Conservation (phyloP, 2,797 vertebrate species). For the Lycodopsis pacificus region DNA sequence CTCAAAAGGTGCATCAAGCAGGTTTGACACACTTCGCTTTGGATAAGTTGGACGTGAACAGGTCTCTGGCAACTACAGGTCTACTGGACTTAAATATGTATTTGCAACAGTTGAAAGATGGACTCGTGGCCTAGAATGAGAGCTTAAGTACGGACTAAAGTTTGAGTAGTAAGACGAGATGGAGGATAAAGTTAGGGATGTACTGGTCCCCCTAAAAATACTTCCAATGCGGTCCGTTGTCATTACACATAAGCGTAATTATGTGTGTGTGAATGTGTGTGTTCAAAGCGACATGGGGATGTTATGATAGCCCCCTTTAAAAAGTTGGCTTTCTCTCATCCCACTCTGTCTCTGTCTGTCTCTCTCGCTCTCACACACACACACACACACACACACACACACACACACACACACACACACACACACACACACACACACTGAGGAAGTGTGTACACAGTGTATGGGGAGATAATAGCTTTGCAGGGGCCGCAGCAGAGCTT, state of each 20-base stretch:
- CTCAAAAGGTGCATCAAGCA: neutral
- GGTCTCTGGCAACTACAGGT: neutral
- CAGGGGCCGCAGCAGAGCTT: conserved; percentile 53
- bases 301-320: conserved; percentile 58
- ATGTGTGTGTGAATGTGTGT: conserved; percentile 33
- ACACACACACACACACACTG: conserved; percentile 30
- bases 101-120: no score
- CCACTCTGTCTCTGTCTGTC: conserved; percentile 28
- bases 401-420: conserved; percentile 23
- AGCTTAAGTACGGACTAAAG: neutral
- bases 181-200: conserved; percentile 1
- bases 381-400: neutral
- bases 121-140: neutral
- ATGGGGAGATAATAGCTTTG: conserved; percentile 71
- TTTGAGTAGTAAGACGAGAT: conserved; percentile 4
- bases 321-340: conserved; percentile 46
- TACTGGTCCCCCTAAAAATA: conserved; percentile 21
- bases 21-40: neutral
- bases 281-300: conserved; percentile 37
- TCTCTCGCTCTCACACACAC: neutral
- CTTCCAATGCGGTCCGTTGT: conserved; percentile 37
- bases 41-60: neutral
- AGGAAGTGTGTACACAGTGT: conserved; percentile 59
- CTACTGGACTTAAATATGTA: neutral
- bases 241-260: conserved; percentile 40